Evolutionary conservation across 30 jellyfish, hydroid and myxozoan species (phyloP).

Genomic region (Phacellophora camtschatica): DNA sequence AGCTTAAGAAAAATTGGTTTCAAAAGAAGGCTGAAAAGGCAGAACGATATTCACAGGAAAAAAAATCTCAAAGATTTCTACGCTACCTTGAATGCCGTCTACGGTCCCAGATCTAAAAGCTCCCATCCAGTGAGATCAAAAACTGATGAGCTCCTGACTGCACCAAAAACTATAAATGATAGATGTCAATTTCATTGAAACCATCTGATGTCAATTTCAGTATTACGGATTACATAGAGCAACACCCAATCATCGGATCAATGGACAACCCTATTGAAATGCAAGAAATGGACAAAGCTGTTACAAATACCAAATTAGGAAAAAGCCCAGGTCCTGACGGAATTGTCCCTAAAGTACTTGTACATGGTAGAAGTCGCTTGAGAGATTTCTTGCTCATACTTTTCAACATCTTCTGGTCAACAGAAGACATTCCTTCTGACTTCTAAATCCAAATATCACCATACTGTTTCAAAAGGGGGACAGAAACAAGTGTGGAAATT

Average conservation of each 20-base stretch:
- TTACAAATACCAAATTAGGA: conserved; percentile 42
- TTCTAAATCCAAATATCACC: background rate
- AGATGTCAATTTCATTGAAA: no score
- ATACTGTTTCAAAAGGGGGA: background rate
- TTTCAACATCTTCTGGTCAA: conserved; percentile 20
- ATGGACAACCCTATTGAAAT: conserved; percentile 19
- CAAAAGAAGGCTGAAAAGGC: conserved; percentile 55
- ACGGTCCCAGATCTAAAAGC: conserved; percentile 49
- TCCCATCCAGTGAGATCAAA: conserved; percentile 39
- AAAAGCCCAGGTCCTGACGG: conserved; percentile 67
- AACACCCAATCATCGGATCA: conserved; percentile 22
- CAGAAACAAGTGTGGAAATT: background rate
- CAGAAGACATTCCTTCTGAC: conserved; percentile 37
- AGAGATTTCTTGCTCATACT: conserved; percentile 9
- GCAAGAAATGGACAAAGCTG: conserved; percentile 40
- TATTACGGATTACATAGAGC: background rate
- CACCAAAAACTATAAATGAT: conserved; percentile 29
- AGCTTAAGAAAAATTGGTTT: conserved; percentile 41
- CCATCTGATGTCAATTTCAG: background rate
- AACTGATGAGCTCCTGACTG: conserved; percentile 43
- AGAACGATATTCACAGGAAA: conserved; percentile 37
- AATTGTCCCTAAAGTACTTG: conserved; percentile 36
- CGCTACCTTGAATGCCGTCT: conserved; percentile 48
- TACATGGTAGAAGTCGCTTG: conserved; percentile 40
- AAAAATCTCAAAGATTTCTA: conserved; percentile 48